Evolutionary conservation across 2,888 invertebrate genomes (phyloP), one percentile per base, ranked within the genome.

Genomic region (Calliopum simillimum): DNA sequence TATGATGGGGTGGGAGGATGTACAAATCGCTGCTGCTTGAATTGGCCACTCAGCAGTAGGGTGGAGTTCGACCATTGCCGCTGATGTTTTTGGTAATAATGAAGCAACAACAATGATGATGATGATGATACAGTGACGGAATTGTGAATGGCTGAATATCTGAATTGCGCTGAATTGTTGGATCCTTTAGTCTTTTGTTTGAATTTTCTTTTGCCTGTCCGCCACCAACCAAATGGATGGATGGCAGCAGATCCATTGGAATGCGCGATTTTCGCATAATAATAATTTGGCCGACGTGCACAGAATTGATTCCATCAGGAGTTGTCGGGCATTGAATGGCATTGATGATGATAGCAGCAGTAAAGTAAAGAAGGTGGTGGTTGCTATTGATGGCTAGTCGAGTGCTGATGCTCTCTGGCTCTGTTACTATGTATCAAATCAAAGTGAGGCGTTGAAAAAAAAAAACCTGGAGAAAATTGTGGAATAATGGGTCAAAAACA

Each of bases 221-320:
- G 71, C 53, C 59, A 21, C 43, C 19, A 19, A 19, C 51, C 16
- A 6, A 16, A 19, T 6, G 16, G 61, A 41, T 43, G 13, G 21
- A 47, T 13, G 49, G 43, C 43, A 19, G 46, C 47, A 49, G 13
- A 14, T 53, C 53, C 53, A 21, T 25, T 23, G 68, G 55, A 55
- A 67, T 67, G 59, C 67, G 67, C 58, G 67, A 67, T 67, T 67
- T 82, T 80, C 82, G 83, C 82, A 83, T 83, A 83, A 81, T 83
- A 82, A 83, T 83, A 83, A 81, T 82, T 81, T 79, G 79, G 77
- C 74, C 76, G 77, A 83, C 83, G 83, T 82, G 83, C 79, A 74
- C 74, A 73, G 83, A 82, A 82, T 83, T 79, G 77, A 75, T 79
- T 23, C 49, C 49, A 46, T 56, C 47, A 56, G 56, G 75, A 33